These are phyloP conservation scores for Drosophila lacteicornis DNA, from an alignment of 1,140 invertebrate species.

Conservation along the genomic window DNA sequence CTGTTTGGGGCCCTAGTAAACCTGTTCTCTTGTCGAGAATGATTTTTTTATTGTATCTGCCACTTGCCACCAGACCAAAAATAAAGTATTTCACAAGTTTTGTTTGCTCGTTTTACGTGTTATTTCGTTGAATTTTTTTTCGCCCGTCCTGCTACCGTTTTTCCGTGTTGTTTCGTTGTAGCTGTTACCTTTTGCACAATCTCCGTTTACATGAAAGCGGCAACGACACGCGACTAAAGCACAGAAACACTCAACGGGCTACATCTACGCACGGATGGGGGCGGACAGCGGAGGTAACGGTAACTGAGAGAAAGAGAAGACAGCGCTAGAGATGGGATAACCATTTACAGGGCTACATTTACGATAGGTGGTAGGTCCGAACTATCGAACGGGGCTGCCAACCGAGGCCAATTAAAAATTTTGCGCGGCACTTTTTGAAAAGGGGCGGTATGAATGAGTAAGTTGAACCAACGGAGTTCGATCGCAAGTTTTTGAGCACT, in stretches of 20 bases:
- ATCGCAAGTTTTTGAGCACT: no score
- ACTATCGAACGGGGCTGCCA: no score
- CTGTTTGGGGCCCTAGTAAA: conserved; percentile 25
- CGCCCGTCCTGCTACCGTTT: conserved; percentile 41
- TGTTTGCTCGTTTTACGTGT: conserved; percentile 24
- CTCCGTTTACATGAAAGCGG: conserved; percentile 41
- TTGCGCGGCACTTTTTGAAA: no score
- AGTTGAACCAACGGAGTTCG: no score
- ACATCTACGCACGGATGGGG: conserved; percentile 6
- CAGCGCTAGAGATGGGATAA: no score
- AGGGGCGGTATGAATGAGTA: no score
- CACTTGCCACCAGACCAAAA: conserved; percentile 47
- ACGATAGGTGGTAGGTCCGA: no score
- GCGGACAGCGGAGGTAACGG: conserved; percentile 16
- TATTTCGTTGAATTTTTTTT: conserved; percentile 21
- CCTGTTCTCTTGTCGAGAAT: conserved; percentile 51
- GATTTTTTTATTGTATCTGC: conserved; percentile 45
- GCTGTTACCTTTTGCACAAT: conserved; percentile 48
- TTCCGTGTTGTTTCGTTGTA: conserved; percentile 12
- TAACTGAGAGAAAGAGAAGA: background rate
- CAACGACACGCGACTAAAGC: conserved; percentile 38
- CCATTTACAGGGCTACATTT: no score
- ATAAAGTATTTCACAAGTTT: conserved; percentile 54
- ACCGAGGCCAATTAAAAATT: no score
- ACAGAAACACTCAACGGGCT: conserved; percentile 1